These are phyloP conservation scores for Sorex maritimensis DNA, from an alignment of 2,797 vertebrate species.

Conservation along the genomic window DNA sequence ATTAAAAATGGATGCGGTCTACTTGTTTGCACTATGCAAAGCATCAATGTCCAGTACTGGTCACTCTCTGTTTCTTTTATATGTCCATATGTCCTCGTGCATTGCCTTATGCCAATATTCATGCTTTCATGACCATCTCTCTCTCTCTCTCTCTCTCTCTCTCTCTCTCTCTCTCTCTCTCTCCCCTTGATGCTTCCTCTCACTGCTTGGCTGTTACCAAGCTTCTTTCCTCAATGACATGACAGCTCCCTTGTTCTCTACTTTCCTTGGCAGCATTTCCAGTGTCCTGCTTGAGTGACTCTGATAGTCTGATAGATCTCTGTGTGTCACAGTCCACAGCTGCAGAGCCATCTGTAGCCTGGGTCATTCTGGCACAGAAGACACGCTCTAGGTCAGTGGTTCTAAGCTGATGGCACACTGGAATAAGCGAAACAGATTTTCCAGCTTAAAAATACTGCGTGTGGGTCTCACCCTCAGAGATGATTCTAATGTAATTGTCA, in stretches of 20 bases:
- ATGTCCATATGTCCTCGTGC: neutral
- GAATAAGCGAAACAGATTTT: too few species aligned
- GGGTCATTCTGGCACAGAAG: neutral
- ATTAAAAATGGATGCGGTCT: neutral
- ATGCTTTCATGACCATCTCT: conserved; percentile 9
- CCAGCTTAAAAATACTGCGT: too few species aligned
- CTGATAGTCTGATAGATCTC: neutral
- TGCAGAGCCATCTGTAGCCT: neutral
- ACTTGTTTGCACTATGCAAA: neutral
- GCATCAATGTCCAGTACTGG: neutral
- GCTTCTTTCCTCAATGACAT: neutral
- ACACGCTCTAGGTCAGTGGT: neutral
- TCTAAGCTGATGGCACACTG: too few species aligned
- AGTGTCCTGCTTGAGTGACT: neutral
- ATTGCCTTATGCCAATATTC: neutral
- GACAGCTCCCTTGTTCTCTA: neutral
- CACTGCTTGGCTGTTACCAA: neutral
- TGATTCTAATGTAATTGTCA: too few species aligned
- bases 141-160: neutral
- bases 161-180: too few species aligned
- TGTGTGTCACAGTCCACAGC: neutral
- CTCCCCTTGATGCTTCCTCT: neutral
- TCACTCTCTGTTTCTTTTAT: neutral
- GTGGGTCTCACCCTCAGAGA: too few species aligned
- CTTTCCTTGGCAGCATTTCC: neutral